Conservation (phyloP, 2,888 invertebrate species). For the Ceramica pisi region DNA sequence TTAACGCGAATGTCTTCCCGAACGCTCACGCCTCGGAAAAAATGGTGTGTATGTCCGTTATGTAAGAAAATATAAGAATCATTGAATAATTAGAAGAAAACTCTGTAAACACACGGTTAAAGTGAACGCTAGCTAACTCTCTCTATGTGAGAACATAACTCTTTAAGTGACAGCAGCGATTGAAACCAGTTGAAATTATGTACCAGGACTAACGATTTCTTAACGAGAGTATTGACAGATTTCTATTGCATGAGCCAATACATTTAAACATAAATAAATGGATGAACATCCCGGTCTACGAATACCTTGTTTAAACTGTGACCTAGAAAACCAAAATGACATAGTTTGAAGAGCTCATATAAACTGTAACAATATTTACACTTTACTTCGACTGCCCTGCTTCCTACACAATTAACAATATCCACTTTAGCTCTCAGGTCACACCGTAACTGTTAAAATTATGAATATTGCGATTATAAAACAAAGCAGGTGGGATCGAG, state of each 20-base stretch:
- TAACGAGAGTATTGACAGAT: conserved; percentile 19
- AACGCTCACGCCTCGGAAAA: conserved; percentile 58
- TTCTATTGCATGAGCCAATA: conserved; percentile 23
- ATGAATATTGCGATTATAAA: conserved; percentile 75
- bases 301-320: conserved; percentile 2
- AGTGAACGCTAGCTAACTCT: conserved; percentile 49
- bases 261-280: neutral
- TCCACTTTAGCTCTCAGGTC: conserved; percentile 71
- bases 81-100: conserved; percentile 55
- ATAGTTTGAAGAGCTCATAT: conserved; percentile 41
- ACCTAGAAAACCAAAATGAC: conserved; percentile 44
- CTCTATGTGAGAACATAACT: conserved; percentile 54
- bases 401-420: conserved; percentile 79
- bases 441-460: conserved; percentile 74
- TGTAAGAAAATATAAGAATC: conserved; percentile 62
- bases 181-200: conserved; percentile 44
- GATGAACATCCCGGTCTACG: neutral
- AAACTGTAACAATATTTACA: conserved; percentile 48
- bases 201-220: conserved; percentile 43
- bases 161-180: conserved; percentile 35
- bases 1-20: conserved; percentile 82
- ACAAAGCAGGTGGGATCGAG: conserved; percentile 77
- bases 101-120: conserved; percentile 37
- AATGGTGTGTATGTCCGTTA: conserved; percentile 54
- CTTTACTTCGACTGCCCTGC: conserved; percentile 69